Conservation (phyloP, 2,113 vertebrate species). For the Acanthisitta chloris region DNA sequence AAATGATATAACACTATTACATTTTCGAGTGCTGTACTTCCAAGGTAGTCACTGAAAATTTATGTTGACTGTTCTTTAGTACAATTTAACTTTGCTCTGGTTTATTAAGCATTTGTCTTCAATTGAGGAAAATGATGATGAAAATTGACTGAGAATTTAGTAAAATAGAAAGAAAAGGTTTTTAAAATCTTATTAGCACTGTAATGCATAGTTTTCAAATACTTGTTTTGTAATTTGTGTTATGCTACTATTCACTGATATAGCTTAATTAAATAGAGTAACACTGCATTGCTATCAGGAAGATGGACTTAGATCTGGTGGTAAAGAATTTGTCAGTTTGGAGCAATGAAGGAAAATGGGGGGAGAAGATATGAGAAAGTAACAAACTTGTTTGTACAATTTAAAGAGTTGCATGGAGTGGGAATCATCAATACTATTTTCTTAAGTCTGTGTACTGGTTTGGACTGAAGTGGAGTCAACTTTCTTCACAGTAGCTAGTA, state of each 20-base stretch:
- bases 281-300: neutral
- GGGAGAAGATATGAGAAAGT: neutral
- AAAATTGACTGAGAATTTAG: neutral
- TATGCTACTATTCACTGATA: neutral
- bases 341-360: neutral
- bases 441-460: no score
- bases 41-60: constrained; percentile 52
- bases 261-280: neutral
- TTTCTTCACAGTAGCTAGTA: no score
- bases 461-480: no score
- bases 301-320: neutral
- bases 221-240: neutral
- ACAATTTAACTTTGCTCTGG: neutral
- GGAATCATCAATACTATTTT: neutral
- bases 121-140: neutral
- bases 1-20: constrained; percentile 16
- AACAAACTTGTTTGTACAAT: neutral
- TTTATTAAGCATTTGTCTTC: constrained; percentile 56
- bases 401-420: neutral
- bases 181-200: neutral
- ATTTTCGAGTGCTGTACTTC: constrained; percentile 5
- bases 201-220: neutral
- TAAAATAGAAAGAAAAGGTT: neutral
- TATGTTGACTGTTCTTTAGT: neutral
- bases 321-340: neutral